These are phyloP conservation scores for Hirundichthys speculiger DNA, from an alignment of 2,113 vertebrate species.

Conservation along the genomic window DNA sequence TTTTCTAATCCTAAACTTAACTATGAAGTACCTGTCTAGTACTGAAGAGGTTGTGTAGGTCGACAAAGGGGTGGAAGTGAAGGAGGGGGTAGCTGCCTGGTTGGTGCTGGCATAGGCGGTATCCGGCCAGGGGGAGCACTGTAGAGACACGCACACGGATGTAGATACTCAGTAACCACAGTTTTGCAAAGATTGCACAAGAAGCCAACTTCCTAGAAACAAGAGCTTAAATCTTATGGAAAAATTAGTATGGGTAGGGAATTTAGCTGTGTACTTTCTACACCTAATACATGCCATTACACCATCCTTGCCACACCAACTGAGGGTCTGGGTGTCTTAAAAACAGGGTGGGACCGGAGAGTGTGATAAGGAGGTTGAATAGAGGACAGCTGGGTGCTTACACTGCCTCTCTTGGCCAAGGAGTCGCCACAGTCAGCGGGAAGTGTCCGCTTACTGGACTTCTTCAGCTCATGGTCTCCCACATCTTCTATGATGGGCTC, in stretches of 20 bases:
- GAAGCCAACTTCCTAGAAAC: constrained; percentile 5
- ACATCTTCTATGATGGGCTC: constrained; percentile 98
- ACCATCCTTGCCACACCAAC: constrained; percentile 14
- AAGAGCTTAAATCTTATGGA: constrained; percentile 5
- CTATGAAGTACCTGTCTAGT: constrained; percentile 86
- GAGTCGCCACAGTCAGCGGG: constrained; percentile 99
- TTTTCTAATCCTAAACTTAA: background rate
- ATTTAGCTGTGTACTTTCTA: constrained; percentile 16
- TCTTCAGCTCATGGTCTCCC: constrained; percentile 99
- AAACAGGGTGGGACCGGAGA: constrained; percentile 10
- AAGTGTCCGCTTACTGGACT: constrained; percentile 99
- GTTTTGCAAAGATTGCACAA: background rate
- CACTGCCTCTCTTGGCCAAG: constrained; percentile 99
- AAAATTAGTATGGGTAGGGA: constrained; percentile 10
- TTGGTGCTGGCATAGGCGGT: constrained; percentile 87
- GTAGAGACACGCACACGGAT: constrained; percentile 14
- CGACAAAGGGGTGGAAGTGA: constrained; percentile 84
- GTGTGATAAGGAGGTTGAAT: constrained; percentile 75
- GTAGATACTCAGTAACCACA: background rate
- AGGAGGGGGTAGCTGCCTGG: constrained; percentile 86
- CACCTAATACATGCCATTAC: constrained; percentile 15
- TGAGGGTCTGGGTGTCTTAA: constrained; percentile 9
- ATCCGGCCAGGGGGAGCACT: constrained; percentile 95
- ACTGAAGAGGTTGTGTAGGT: constrained; percentile 84
- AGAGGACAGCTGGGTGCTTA: constrained; percentile 86